Percentiles rank a stretch among this genome's conserved stretches.
Conservation (phyloP, 23 tunicate species). For the Botrylloides violaceus region DNA sequence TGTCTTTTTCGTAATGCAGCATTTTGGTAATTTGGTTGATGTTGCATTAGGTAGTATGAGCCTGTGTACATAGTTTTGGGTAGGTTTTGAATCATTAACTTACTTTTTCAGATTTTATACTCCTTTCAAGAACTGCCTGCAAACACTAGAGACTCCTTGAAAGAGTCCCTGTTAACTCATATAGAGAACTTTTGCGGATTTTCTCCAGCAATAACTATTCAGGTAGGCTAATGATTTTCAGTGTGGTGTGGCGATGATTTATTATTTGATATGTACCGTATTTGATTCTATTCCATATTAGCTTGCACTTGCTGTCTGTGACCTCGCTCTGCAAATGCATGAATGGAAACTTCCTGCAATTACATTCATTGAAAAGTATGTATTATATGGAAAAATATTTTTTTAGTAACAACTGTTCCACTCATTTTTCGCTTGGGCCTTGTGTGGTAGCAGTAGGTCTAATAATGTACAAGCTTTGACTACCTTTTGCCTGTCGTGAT, state of each 20-base stretch:
- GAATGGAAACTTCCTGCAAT: slow-evolving; percentile 87
- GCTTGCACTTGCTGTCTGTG: slow-evolving; percentile 86
- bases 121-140: slow-evolving; percentile 79
- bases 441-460: too few species aligned
- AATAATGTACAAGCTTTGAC: too few species aligned
- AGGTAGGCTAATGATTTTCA: slow-evolving; percentile 25
- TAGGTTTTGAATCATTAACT: too few species aligned
- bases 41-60: too few species aligned
- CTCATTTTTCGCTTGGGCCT: too few species aligned
- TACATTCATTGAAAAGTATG: slow-evolving; percentile 88
- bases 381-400: neutral
- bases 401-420: too few species aligned
- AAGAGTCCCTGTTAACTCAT: slow-evolving; percentile 67
- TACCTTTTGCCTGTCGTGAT: too few species aligned
- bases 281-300: neutral
- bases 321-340: slow-evolving; percentile 84
- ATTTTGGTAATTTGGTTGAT: too few species aligned
- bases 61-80: too few species aligned
- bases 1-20: too few species aligned
- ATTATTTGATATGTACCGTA: neutral
- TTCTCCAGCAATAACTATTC: slow-evolving; percentile 78
- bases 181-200: slow-evolving; percentile 55
- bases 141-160: slow-evolving; percentile 56
- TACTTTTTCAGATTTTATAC: slow-evolving; percentile 81
- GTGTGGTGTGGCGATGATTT: neutral